These are phyloP conservation scores for Malacosoma neustria DNA, from an alignment of 2,888 invertebrate genomes.

Conservation along the genomic window DNA sequence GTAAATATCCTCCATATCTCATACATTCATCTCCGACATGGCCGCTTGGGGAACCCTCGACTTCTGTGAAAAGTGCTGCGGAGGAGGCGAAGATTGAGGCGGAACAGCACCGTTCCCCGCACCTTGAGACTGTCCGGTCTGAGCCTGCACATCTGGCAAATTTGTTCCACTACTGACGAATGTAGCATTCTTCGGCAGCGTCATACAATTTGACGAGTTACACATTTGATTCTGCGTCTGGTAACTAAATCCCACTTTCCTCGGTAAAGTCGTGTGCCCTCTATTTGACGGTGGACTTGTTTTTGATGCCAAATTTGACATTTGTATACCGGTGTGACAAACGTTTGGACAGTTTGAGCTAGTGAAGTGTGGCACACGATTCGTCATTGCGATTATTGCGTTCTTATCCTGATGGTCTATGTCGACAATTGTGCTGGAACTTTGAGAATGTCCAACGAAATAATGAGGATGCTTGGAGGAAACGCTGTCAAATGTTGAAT, in stretches of 20 bases:
- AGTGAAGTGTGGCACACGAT: conserved; percentile 64
- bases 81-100: conserved; percentile 54
- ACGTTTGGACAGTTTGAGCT: conserved; percentile 70
- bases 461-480: conserved; percentile 85
- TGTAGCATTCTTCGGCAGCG: conserved; percentile 76
- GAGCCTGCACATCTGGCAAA: conserved; percentile 66
- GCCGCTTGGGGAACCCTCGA: conserved; percentile 84
- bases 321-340: conserved; percentile 76
- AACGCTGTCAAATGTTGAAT: conserved; percentile 72
- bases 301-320: conserved; percentile 63
- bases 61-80: conserved; percentile 64
- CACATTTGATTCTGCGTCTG: conserved; percentile 60
- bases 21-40: conserved; percentile 93
- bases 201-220: conserved; percentile 72
- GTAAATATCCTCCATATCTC: conserved; percentile 78
- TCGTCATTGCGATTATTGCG: conserved; percentile 67
- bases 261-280: conserved; percentile 62
- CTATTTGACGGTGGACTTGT: conserved; percentile 58
- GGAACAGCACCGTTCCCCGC: conserved; percentile 54
- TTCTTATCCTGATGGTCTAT: conserved; percentile 84
- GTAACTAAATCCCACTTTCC: conserved; percentile 66
- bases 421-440: conserved; percentile 88
- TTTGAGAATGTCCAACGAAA: conserved; percentile 84
- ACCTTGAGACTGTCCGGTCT: conserved; percentile 56
- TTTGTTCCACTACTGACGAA: conserved; percentile 60